Conservation (phyloP, 2,797 vertebrate genomes). For the Gouania willdenowi region DNA sequence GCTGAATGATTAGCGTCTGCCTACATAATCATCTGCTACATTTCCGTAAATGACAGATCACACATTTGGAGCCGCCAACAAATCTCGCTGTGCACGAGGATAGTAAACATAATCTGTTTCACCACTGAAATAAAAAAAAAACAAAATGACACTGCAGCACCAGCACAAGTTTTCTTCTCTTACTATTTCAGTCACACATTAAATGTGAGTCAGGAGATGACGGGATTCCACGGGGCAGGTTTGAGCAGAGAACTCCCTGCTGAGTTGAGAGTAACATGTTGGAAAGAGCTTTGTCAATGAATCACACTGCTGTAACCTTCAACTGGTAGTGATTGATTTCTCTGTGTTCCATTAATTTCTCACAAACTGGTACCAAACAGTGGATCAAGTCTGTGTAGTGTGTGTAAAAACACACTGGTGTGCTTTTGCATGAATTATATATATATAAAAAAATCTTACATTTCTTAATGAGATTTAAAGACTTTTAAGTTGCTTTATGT, state of each 20-base stretch:
- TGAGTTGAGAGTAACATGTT: slow-evolving; percentile 24
- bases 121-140: too few species aligned
- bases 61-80: slow-evolving; percentile 9
- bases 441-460: too few species aligned
- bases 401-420: too few species aligned
- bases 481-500: too few species aligned
- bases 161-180: not conserved
- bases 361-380: not conserved
- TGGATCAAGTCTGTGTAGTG: not conserved
- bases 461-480: too few species aligned
- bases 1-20: slow-evolving; percentile 49
- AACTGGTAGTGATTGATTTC: slow-evolving; percentile 14
- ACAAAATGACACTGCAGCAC: not conserved
- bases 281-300: slow-evolving; percentile 64
- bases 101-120: not conserved
- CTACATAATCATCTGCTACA: slow-evolving; percentile 36
- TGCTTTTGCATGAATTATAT: too few species aligned
- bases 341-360: slow-evolving; percentile 9
- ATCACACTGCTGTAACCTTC: slow-evolving; percentile 46
- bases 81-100: not conserved
- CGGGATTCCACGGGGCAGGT: slow-evolving; percentile 17
- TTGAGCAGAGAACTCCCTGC: slow-evolving; percentile 35
- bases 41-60: slow-evolving; percentile 19
- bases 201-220: slow-evolving; percentile 5
- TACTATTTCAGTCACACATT: not conserved